Base-by-base conservation (phyloP, 2,113 vertebrate genomes). In the Cichladusa arquata region DNA sequence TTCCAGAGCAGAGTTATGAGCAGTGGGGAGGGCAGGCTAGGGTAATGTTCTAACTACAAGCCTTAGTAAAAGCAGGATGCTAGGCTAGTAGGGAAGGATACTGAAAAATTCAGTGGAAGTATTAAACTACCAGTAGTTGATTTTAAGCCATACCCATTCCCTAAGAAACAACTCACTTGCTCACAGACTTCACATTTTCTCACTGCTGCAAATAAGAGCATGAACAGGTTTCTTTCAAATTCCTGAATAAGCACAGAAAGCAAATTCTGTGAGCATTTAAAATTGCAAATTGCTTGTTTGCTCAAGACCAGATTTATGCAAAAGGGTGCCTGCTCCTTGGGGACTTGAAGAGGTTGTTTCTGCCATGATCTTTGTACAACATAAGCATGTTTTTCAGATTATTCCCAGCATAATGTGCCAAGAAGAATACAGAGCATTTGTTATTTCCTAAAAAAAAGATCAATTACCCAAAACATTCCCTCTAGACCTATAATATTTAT, bases 271-370 rank as follows among this genome's bases (percentile, higher is more conserved):
- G 98, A 99, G 98, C 98, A 99, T 99, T 99, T 99, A 99, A 99
- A 99, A 98, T 98, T 98, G 98, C 98, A 98, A 98, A 98, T 99
- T 98, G 98, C 98, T 99, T 99, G 98, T 99, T 99, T 99, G 98
- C 98, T 97, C 98, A 97, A 96, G 97, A 98, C 97, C 92, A 98
- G 98, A 98, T 99, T 99, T 99, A 98, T 99, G 98, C 98, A 98
- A 97, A 96, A 97, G 97, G 98, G 97, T 97, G 84, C 71, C 67
- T 97, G 96, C 97, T 98, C 98, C 97, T 95, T 86, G 57, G 98
- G 98, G 98, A 98, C 96, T 96, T 93, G 94, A 97, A 98, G 97
- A 94, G 96, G 95, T 94, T 72, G 95, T 94, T 98, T 98, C 97
- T 97, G 97, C 98, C 95, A 97, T 96, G 96, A 93, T 80, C 97